phyloP scores from a whole-genome alignment of 2,797 vertebrate genomes.

The Basileuterus tristriatus region DNA sequence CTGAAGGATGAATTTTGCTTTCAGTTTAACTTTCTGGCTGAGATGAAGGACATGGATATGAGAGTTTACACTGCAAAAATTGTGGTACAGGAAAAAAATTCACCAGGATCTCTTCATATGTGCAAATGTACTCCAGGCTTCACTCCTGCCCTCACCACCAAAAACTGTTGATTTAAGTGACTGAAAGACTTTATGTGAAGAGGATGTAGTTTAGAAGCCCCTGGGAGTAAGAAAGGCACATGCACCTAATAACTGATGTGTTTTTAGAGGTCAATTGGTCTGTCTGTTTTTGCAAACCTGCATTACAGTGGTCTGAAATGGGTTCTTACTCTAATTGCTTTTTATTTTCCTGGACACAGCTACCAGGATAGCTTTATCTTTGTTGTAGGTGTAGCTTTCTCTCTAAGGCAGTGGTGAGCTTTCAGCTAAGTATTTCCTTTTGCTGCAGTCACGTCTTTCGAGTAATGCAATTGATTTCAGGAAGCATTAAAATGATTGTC shows the following conservation, averaged over 20 bases:
- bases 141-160: neutral
- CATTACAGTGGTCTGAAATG: neutral
- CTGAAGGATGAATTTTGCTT: neutral
- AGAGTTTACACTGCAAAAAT: neutral
- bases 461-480: neutral
- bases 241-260: neutral
- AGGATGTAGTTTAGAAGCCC: neutral
- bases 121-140: neutral
- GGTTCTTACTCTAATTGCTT: neutral
- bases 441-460: neutral
- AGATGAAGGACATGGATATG: neutral
- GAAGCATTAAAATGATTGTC: slow-evolving; percentile 5
- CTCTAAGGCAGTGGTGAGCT: neutral
- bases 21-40: neutral
- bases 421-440: neutral
- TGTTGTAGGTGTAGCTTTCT: neutral
- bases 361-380: neutral
- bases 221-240: neutral
- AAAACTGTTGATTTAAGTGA: neutral
- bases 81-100: neutral
- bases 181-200: neutral
- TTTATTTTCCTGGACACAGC: neutral
- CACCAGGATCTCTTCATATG: neutral
- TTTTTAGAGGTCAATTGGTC: neutral
- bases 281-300: neutral